phyloP scores from a whole-genome alignment of 2,797 vertebrate species.

The Tenualosa ilisha region DNA sequence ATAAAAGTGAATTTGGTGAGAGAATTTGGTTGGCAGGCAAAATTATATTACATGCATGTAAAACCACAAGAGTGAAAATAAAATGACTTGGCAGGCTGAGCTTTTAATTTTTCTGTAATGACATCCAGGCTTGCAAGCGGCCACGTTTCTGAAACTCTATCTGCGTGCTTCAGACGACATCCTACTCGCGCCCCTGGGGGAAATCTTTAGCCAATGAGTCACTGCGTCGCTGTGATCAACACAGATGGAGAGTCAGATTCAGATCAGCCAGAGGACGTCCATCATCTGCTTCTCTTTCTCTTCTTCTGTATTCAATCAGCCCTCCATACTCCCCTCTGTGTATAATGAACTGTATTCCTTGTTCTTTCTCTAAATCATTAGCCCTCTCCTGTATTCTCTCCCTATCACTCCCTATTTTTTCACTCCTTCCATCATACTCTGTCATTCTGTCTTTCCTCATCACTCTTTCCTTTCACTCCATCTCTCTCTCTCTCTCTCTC shows the following conservation, averaged over 20 bases:
- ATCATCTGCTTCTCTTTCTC: background rate
- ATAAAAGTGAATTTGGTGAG: background rate
- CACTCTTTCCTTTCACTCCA: background rate
- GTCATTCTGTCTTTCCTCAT: background rate
- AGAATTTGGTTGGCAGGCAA: background rate
- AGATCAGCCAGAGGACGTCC: background rate
- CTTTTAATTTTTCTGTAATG: conserved; percentile 16
- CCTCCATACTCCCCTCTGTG: background rate
- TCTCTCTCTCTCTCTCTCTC: background rate
- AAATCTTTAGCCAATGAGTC: conserved; percentile 27
- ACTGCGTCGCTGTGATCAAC: background rate
- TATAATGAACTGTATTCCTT: background rate
- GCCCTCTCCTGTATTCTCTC: background rate
- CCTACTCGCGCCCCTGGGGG: background rate
- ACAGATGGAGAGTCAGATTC: background rate
- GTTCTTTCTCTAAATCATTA: background rate
- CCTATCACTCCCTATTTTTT: background rate
- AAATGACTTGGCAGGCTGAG: conserved; percentile 7
- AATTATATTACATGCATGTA: background rate
- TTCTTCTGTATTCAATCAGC: background rate
- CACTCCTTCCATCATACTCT: background rate
- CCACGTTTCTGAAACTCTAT: conserved; percentile 18
- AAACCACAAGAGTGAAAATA: background rate
- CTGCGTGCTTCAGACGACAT: background rate
- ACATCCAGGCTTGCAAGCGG: background rate